Evolutionary conservation across 2,888 invertebrate genomes (phyloP), one percentile per base, ranked within the genome.

Genomic region (Germaria angustata): DNA sequence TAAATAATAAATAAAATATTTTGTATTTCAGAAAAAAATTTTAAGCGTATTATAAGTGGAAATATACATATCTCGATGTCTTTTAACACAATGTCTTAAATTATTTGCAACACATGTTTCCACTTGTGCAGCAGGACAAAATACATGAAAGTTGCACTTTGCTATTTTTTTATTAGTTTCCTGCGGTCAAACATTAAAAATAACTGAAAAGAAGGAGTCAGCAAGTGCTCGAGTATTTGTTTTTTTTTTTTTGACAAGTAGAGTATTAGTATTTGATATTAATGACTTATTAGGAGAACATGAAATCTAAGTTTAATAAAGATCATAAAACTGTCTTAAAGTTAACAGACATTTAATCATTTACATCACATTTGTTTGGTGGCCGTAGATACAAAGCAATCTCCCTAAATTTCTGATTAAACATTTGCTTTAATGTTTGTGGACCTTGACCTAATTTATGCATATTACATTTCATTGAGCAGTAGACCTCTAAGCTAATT

Each of bases 41-140:
- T 55, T 13, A 75, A 75, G 53, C 41, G 24, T 53, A 53, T 80
- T 71, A 13, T 39, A 28, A 53, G 71, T 53, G 53, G 34, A 39
- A 49, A 49, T 41, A 36, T 77, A 55, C n/a, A n/a, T n/a, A n/a
- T 68, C 15, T 39, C 55, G 24, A 63, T 65, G 73, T 78, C 69
- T 80, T 80, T 36, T 55, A 78, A 51, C 22, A 61, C 68, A 72
- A 73, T 81, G 78, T 85, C 81, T 84, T 84, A 85, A 84, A 75
- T 65, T 73, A 55, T 69, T 77, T 72, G 39, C 53, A 73, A 72
- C 80, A 84, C 79, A 81, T 73, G 72, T 83, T 84, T 65, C 73
- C 69, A 78, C 49, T 69, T 78, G 24, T 28, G 44, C n/a, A 55
- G 44, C 22, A 59, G 13, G 17, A 34, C 44, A 15, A 41, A 24